phyloP scores from a whole-genome alignment of 2,113 vertebrate genomes.

The Enhydra lutris region DNA sequence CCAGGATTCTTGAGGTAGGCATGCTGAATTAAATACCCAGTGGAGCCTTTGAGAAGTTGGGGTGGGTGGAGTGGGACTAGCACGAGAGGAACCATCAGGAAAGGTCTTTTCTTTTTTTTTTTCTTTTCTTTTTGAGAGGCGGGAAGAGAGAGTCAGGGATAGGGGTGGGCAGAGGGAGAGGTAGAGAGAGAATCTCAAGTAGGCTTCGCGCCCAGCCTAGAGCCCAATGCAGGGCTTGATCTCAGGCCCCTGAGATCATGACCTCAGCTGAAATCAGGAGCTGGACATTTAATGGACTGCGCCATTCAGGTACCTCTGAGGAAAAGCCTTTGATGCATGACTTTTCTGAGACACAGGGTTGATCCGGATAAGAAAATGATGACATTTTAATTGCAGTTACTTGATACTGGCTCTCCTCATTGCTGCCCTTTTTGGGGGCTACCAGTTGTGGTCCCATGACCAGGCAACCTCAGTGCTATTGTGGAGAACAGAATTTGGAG shows the following conservation, averaged over 20 bases:
- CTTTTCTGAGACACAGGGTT: background rate
- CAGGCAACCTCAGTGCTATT: background rate
- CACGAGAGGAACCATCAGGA: background rate
- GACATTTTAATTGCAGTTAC: background rate
- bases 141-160: no score
- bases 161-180: background rate
- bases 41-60: background rate
- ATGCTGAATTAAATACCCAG: background rate
- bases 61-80: background rate
- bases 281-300: background rate
- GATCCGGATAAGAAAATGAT: background rate
- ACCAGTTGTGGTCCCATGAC: background rate
- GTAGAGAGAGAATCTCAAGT: background rate
- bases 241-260: background rate
- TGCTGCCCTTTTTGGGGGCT: background rate
- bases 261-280: background rate
- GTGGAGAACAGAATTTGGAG: background rate
- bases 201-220: background rate
- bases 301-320: background rate
- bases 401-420: background rate
- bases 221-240: background rate
- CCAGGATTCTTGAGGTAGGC: constrained; percentile 94
- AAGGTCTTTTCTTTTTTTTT: background rate
- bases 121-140: background rate
- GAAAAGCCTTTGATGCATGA: background rate